phyloP scores from a whole-genome alignment of 64 coral and sea anemone genomes.

The Porites lutea region DNA sequence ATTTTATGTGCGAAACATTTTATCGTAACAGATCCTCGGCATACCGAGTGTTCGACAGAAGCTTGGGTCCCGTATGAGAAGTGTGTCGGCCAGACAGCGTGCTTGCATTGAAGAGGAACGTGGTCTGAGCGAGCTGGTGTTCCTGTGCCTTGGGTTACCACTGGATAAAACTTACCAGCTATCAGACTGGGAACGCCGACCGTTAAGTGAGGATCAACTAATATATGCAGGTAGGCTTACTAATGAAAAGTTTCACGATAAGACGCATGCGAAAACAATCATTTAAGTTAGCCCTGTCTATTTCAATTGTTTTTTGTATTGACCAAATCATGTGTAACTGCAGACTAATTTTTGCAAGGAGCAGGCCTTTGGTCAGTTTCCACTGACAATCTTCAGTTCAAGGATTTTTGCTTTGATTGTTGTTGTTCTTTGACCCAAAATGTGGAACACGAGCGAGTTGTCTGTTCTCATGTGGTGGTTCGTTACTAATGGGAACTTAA shows the following conservation, averaged over 20 bases:
- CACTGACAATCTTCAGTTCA: no score
- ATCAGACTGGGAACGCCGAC: constrained; percentile 96
- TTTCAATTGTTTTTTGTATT: no score
- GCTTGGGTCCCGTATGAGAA: background rate
- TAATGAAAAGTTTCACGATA: no score
- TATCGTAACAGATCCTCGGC: background rate
- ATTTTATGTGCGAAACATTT: background rate
- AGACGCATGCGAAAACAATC: background rate
- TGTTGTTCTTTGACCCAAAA: no score
- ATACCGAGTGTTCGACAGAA: constrained; percentile 34
- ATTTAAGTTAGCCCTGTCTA: background rate
- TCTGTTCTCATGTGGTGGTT: no score
- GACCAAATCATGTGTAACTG: no score
- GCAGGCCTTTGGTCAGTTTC: no score
- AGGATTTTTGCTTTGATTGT: no score
- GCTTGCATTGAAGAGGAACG: constrained; percentile 54
- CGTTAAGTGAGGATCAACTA: constrained; percentile 80
- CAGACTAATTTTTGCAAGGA: no score
- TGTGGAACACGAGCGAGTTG: no score
- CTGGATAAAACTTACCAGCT: constrained; percentile 96
- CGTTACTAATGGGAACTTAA: no score
- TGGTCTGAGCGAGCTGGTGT: constrained; percentile 92
- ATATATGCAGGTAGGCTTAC: constrained; percentile 81
- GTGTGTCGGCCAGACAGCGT: constrained; percentile 9
- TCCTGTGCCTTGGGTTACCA: constrained; percentile 80